phyloP scores from a whole-genome alignment of 2,888 invertebrate species.

The Abscondita cerata region DNA sequence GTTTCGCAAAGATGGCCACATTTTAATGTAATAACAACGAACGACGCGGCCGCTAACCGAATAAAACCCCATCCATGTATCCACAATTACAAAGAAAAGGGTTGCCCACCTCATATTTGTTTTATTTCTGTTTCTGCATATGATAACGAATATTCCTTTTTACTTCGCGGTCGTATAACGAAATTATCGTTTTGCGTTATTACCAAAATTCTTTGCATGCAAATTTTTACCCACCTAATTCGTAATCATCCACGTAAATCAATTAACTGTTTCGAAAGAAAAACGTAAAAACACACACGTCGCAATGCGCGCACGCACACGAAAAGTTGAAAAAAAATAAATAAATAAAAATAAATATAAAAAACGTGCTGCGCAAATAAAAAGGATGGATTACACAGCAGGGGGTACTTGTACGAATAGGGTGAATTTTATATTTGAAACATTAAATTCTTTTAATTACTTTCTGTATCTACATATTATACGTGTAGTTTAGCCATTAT shows the following conservation, averaged over 20 bases:
- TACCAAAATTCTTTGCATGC: constrained; percentile 32
- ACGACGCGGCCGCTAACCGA: constrained; percentile 49
- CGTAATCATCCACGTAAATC: constrained; percentile 11
- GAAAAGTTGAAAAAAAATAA: background rate
- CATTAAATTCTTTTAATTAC: constrained; percentile 60
- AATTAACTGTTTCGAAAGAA: constrained; percentile 7
- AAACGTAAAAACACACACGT: too few relatives aligned
- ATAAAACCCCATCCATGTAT: constrained; percentile 47
- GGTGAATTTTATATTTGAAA: constrained; percentile 58
- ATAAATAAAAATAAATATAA: constrained; percentile 43
- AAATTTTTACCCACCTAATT: constrained; percentile 24
- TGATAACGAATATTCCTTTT: constrained; percentile 42
- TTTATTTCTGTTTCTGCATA: constrained; percentile 37
- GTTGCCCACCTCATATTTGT: constrained; percentile 37
- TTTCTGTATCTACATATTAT: constrained; percentile 58
- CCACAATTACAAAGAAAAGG: constrained; percentile 39
- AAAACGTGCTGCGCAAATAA: constrained; percentile 46
- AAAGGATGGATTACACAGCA: constrained; percentile 44
- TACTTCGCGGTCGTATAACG: constrained; percentile 40
- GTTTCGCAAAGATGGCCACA: constrained; percentile 57
- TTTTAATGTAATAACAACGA: constrained; percentile 55
- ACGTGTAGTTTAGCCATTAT: constrained; percentile 57
- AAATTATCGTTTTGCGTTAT: constrained; percentile 40
- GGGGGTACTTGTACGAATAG: constrained; percentile 39
- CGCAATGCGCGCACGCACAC: too few relatives aligned